Base-by-base conservation (phyloP, 2,113 vertebrate genomes). In the Lampris incognitus region DNA sequence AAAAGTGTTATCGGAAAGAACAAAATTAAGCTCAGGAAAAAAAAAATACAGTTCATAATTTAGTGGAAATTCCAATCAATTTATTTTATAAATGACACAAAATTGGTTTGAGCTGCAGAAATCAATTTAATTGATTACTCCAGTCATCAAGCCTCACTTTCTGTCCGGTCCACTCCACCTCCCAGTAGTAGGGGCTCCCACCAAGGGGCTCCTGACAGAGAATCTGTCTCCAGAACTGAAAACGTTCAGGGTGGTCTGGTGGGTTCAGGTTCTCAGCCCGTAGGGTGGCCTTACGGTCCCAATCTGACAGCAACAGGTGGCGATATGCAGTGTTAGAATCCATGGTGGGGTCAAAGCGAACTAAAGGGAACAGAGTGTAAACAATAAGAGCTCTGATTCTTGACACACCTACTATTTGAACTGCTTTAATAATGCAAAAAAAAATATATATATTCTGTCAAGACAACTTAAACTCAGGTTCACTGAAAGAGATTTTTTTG, bases 141-240 rank as follows among this genome's bases (percentile, higher is more conserved):
- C 40, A 3, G 50, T 8, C 5, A n/a, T 5, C 2, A 4, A 11
- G 74, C 10, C 2, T 11, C 40, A 93, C 94, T 91, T 93, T 95
- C 36, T 85, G 89, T 10, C 93, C 93, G 0, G 79, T 94, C 94
- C 94, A 95, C 87, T 95, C 93, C 82, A 93, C 84, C 81, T 95
- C 94, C 92, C 92, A 95, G 90, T 95, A 95, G 81, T 91, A 94
- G 3, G 92, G 92, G 69, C 93, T 92, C 41, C 93, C 94, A 9
- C 76, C 92, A 81, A 95, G 74, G 0, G 89, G 69, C 81, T 95
- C 91, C 49, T 46, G 85, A 82, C 94, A 94, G 62, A 95, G 86
- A 49, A 95, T 85, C 79, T 94, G 94, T 38, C 94, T 91, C 94
- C 93, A 95, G 87, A 83, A 94, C 1, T 59, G n/a, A 79, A 95